Evolutionary conservation across 2,113 vertebrate species (phyloP).

Genomic region (Dromaius novaehollandiae): DNA sequence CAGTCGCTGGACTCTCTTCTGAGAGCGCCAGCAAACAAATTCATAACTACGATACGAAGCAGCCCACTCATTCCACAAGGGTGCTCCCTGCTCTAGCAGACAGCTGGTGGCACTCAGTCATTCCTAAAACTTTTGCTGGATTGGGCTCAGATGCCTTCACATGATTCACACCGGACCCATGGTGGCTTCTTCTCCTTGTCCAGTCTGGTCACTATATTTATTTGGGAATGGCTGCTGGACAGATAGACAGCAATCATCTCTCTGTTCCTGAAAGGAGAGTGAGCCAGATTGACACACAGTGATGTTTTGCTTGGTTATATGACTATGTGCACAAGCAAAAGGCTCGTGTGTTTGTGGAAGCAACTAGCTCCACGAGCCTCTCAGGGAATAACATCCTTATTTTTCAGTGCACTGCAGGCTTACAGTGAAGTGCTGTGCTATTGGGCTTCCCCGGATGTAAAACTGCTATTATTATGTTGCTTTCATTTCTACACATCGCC

Average conservation of each 20-base stretch:
- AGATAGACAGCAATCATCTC: not conserved
- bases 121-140: not conserved
- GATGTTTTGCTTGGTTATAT: not conserved
- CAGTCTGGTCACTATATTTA: not conserved
- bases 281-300: not conserved
- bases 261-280: not conserved
- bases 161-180: rapidly evolving
- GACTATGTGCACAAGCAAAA: rapidly evolving
- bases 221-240: not conserved
- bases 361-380: not conserved
- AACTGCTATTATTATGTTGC: not conserved
- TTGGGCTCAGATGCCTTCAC: not conserved
- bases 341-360: not conserved
- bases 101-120: not conserved
- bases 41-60: not conserved
- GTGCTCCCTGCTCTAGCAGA: not conserved
- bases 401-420: not conserved
- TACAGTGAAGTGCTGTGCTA: not conserved
- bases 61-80: not conserved
- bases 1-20: not conserved
- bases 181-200: not conserved
- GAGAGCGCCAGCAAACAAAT: not conserved
- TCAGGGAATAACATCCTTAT: not conserved
- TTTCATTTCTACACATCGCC: not conserved
- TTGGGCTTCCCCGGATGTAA: not conserved